Percentiles rank a stretch among this genome's conserved stretches.
phyloP scores from a whole-genome alignment of 2,888 invertebrate species.

The Callimorpha dominula region DNA sequence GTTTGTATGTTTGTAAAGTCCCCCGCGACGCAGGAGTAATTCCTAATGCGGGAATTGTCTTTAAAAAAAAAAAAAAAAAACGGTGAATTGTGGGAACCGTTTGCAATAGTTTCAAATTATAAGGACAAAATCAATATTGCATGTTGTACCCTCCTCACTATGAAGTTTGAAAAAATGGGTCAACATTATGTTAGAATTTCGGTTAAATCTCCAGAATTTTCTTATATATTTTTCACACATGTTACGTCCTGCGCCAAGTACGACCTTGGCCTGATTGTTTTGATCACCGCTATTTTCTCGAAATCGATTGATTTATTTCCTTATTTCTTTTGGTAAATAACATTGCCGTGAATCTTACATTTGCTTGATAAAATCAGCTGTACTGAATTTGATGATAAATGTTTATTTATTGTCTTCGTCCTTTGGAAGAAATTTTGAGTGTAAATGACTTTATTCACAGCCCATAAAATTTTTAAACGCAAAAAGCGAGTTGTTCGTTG shows the following conservation, averaged over 20 bases:
- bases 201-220: slow-evolving; percentile 14
- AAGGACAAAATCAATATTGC: slow-evolving; percentile 34
- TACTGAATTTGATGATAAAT: slow-evolving; percentile 9
- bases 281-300: slow-evolving; percentile 25
- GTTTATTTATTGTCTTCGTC: slow-evolving; percentile 9
- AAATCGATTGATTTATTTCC: slow-evolving; percentile 30
- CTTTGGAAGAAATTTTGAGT: neutral
- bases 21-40: too few relatives aligned
- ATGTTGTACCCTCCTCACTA: slow-evolving; percentile 9
- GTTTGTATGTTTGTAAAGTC: too few relatives aligned
- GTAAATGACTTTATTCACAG: too few relatives aligned
- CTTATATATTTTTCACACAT: slow-evolving; percentile 28
- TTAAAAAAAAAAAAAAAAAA: too few relatives aligned
- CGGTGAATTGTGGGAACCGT: too few relatives aligned
- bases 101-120: neutral
- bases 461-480: too few relatives aligned
- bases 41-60: too few relatives aligned
- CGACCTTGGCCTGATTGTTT: slow-evolving; percentile 27
- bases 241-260: slow-evolving; percentile 21
- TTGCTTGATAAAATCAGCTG: slow-evolving; percentile 20
- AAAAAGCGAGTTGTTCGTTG: too few relatives aligned
- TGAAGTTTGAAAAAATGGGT: slow-evolving; percentile 12
- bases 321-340: slow-evolving; percentile 23
- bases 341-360: slow-evolving; percentile 19
- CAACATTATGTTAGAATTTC: slow-evolving; percentile 14